Percentiles rank a stretch among this genome's conserved stretches.
phyloP scores from a whole-genome alignment of 2,113 vertebrate genomes.

The Dasyprocta punctata region DNA sequence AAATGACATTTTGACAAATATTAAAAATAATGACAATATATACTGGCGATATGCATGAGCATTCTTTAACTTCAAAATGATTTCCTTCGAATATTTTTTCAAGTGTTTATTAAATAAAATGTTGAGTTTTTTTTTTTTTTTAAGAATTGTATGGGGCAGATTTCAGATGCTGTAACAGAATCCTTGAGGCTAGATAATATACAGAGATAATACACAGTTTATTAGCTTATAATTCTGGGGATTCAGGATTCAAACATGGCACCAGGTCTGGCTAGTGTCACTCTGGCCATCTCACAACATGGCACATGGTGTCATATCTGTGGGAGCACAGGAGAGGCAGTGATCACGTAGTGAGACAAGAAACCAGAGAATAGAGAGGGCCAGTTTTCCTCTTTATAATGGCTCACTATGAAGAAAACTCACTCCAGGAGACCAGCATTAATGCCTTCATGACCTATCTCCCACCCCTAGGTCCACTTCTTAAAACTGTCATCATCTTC shows the following conservation, averaged over 20 bases:
- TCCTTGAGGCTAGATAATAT: too few species aligned
- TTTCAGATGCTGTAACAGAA: neutral
- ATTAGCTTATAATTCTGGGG: neutral
- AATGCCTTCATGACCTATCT: neutral
- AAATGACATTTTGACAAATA: neutral
- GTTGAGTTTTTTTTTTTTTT: neutral
- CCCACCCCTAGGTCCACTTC: too few species aligned
- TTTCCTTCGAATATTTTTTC: slow-evolving; percentile 46
- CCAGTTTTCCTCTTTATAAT: neutral
- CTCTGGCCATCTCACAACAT: neutral
- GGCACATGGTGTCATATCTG: neutral
- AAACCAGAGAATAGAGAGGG: neutral
- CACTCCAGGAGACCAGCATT: neutral
- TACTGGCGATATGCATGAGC: neutral
- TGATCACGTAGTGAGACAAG: rapidly evolving
- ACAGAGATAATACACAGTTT: too few species aligned
- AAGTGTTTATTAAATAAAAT: slow-evolving; percentile 9
- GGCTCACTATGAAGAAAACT: neutral
- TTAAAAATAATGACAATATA: neutral
- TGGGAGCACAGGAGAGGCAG: neutral
- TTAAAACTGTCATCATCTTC: neutral
- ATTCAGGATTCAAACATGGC: neutral
- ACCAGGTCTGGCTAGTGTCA: neutral
- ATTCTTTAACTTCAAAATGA: slow-evolving; percentile 18
- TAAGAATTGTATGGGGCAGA: neutral